These are phyloP conservation scores for Synaphobranchus kaupii DNA, from an alignment of 2,797 vertebrate species.

Conservation along the genomic window DNA sequence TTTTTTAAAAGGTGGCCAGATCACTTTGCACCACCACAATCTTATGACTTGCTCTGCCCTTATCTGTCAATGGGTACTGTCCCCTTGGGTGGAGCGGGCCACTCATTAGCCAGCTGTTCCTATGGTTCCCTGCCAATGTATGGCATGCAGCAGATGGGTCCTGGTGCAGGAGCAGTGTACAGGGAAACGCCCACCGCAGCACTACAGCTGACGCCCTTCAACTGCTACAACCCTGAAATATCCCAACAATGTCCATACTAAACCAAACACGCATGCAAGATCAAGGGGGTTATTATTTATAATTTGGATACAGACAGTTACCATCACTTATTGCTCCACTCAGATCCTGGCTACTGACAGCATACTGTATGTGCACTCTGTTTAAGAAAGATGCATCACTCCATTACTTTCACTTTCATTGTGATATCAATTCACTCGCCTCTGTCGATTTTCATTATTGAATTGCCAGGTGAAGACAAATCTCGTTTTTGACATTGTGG, in stretches of 20 bases:
- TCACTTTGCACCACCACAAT: neutral
- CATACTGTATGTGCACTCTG: slow-evolving; percentile 13
- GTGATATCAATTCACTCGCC: neutral
- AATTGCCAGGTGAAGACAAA: neutral
- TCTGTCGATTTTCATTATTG: neutral
- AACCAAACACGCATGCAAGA: neutral
- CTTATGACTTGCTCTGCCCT: neutral
- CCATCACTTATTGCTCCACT: neutral
- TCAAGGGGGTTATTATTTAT: slow-evolving; percentile 6
- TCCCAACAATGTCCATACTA: slow-evolving; percentile 8
- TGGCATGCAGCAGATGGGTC: slow-evolving; percentile 33
- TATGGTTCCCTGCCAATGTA: slow-evolving; percentile 34
- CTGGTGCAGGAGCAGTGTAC: slow-evolving; percentile 1
- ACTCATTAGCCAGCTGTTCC: slow-evolving; percentile 40
- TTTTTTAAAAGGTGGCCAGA: neutral
- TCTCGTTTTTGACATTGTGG: neutral
- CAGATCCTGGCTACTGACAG: neutral
- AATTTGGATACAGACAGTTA: neutral
- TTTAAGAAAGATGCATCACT: neutral
- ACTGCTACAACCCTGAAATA: slow-evolving; percentile 9
- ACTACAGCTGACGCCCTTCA: slow-evolving; percentile 27
- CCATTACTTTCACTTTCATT: neutral
- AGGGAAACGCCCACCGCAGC: neutral
- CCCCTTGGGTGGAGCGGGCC: slow-evolving; percentile 17
- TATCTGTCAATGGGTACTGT: slow-evolving; percentile 28